These are phyloP conservation scores for Sylvia borin DNA, from an alignment of 2,797 vertebrate species.

Conservation along the genomic window DNA sequence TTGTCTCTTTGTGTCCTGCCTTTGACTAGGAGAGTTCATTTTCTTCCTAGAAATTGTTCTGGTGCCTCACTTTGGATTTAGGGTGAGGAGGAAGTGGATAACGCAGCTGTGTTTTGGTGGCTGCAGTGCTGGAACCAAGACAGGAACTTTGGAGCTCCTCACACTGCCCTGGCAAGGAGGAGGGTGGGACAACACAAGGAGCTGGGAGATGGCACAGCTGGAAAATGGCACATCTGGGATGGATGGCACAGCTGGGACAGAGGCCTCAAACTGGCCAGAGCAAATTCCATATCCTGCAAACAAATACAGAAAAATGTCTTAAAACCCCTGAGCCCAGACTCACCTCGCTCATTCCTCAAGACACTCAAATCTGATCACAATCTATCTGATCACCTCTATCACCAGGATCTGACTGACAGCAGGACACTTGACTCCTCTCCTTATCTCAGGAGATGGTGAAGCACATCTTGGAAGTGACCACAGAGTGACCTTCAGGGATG, in stretches of 20 bases:
- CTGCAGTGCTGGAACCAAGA: too few relatives aligned
- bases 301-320: background rate
- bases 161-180: background rate
- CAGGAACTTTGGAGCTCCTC: background rate
- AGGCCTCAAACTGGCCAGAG: background rate
- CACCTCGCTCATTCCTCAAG: background rate
- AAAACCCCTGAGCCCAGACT: accelerated
- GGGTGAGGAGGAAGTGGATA: background rate
- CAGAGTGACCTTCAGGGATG: background rate
- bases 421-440: background rate
- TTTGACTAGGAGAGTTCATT: background rate
- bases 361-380: background rate
- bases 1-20: background rate
- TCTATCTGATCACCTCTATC: too few relatives aligned
- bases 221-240: background rate
- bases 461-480: background rate
- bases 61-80: accelerated
- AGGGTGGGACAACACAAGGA: background rate
- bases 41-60: too few relatives aligned
- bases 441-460: background rate
- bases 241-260: background rate
- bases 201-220: background rate
- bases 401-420: accelerated
- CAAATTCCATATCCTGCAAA: background rate
- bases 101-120: accelerated